Percentiles rank a stretch among this genome's conserved stretches.
Evolutionary conservation across 1,140 invertebrate genomes (phyloP).

Genomic region (Diachasmimorpha longicaudata): DNA sequence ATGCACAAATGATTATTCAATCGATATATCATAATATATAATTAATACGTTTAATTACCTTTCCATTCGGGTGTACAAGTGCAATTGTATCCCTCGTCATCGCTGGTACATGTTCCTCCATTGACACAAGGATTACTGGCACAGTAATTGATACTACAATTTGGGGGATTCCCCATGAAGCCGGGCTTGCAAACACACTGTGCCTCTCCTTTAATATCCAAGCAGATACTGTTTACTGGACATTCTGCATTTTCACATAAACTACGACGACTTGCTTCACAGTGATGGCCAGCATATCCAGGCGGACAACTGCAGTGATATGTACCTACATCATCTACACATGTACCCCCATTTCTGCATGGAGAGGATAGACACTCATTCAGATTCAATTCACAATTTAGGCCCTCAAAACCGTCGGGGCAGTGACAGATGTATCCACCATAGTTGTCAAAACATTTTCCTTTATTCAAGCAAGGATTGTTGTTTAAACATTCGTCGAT

Average conservation of each 20-base stretch:
- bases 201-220: slow-evolving; percentile 57
- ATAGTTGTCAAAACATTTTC: slow-evolving; percentile 80
- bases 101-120: slow-evolving; percentile 66
- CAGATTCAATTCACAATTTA: slow-evolving; percentile 73
- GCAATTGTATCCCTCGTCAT: slow-evolving; percentile 70
- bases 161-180: slow-evolving; percentile 73
- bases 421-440: slow-evolving; percentile 86
- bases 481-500: slow-evolving; percentile 82
- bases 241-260: slow-evolving; percentile 63
- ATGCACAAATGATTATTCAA: too few species aligned
- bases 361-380: slow-evolving; percentile 73
- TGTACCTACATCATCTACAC: slow-evolving; percentile 66
- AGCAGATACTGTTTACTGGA: slow-evolving; percentile 65
- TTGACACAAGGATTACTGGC: slow-evolving; percentile 67
- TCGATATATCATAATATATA: too few species aligned
- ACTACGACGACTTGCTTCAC: slow-evolving; percentile 62
- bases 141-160: slow-evolving; percentile 72
- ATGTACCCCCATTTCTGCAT: slow-evolving; percentile 72
- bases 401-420: slow-evolving; percentile 79
- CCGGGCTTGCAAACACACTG: slow-evolving; percentile 76
- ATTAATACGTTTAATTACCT: slow-evolving; percentile 57
- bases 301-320: slow-evolving; percentile 64
- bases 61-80: slow-evolving; percentile 74
- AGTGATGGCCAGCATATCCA: slow-evolving; percentile 68
- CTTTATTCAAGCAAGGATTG: slow-evolving; percentile 78